Evolutionary conservation across 2,888 invertebrate species (phyloP), one percentile per base, ranked within the genome.

Genomic region (Plagodis pulveraria): DNA sequence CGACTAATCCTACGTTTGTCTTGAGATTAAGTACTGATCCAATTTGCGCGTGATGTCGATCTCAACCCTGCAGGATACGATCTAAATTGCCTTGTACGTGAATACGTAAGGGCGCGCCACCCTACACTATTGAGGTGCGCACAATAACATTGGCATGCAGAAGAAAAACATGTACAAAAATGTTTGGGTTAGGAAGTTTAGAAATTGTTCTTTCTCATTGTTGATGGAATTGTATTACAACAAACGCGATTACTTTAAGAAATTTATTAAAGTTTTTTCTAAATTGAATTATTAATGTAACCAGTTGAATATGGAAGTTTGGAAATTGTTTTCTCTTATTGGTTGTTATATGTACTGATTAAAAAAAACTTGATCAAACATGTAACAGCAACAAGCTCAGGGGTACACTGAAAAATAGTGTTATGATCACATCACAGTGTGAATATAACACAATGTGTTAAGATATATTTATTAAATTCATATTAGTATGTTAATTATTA

Each of bases 71-170:
- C 62, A 62, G 65, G 73, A 73, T 73, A 73, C 70, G 64, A 72
- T 73, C 73, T 72, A 71, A 73, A 73, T 73, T 72, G 65, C 68
- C 72, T 70, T 70, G 69, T 72, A 71, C 66, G 52, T 56, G 60
- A 64, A 62, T 63, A 66, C 65, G 66, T 64, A 69, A 58, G 67
- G 64, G 67, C 63, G 57, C 58, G 52, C 58, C 56, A 63, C 70
- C 66, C 67, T 50, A 56, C 60, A 52, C 63, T 66, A 66, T 60
- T 62, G 64, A 66, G 62, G 69, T 66, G 62, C 63, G 65, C 59
- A 65, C 64, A 69, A 69, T 64, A 67, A 65, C 63, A 69, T 64
- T 53, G 58, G 56, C 52, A 56, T 58, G 62, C 62, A 47, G 52
- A 67, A 69, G 69, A 69, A 69, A 67, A 69, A 69, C 65, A 67